A percentile compares a stretch with the other conserved stretches of the same genome.
Evolutionary conservation across 2,113 vertebrate genomes (phyloP).

Genomic region (Oryzias curvinotus): DNA sequence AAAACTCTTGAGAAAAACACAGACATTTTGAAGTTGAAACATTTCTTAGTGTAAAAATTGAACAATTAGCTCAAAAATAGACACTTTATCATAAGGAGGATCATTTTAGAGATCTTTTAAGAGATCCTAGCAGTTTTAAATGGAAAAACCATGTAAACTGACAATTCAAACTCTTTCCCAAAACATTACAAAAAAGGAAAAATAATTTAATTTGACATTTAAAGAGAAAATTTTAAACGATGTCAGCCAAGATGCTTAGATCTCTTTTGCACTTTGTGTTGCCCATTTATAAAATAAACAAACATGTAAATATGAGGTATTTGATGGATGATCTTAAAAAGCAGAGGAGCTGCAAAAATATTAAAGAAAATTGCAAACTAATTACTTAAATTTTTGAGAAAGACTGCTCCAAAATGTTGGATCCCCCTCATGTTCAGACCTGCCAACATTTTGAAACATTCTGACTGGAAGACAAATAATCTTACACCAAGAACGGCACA

Average conservation of each 20-base stretch:
- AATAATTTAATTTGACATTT: too few species aligned
- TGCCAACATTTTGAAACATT: conserved; percentile 15
- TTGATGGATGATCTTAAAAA: background rate
- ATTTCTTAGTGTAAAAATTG: too few species aligned
- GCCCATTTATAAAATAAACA: too few species aligned
- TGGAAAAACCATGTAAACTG: conserved; percentile 49
- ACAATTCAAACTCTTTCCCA: background rate
- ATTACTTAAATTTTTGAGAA: conserved; percentile 26
- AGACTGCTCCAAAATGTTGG: conserved; percentile 7
- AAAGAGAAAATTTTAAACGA: too few species aligned
- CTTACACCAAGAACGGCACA: conserved; percentile 7
- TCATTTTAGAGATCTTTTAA: conserved; percentile 53
- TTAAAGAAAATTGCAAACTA: conserved; percentile 22
- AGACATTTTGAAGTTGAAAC: too few species aligned
- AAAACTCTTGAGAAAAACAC: too few species aligned
- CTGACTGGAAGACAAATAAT: conserved; percentile 15
- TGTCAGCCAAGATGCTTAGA: too few species aligned
- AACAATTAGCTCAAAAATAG: too few species aligned
- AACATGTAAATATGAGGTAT: too few species aligned
- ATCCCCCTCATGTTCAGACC: conserved; percentile 6
- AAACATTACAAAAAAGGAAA: too few species aligned
- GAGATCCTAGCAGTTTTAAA: conserved; percentile 57
- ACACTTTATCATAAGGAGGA: too few species aligned
- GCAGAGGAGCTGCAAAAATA: background rate
- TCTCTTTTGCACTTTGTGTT: too few species aligned